Conservation (phyloP, 2,888 invertebrate genomes). For the Agrypnus murinus region DNA sequence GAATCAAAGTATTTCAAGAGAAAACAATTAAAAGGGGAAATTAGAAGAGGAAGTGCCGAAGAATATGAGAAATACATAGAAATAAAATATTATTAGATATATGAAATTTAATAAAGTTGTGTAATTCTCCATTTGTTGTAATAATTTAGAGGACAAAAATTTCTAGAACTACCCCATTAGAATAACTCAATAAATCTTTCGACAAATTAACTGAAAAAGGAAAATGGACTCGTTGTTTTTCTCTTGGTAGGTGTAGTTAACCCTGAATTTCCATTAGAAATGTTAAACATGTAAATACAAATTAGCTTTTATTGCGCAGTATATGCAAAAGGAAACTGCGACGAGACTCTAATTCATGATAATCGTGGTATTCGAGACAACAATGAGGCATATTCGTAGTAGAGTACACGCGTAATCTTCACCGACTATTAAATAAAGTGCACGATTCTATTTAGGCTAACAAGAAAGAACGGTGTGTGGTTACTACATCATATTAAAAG, state of each 20-base stretch:
- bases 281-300: background rate
- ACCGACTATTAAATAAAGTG: slow-evolving; percentile 19
- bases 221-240: too few species aligned
- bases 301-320: slow-evolving; percentile 28
- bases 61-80: too few species aligned
- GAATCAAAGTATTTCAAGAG: slow-evolving; percentile 28
- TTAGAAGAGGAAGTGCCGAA: background rate
- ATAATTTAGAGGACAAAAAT: too few species aligned
- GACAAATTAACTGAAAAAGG: too few species aligned
- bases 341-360: slow-evolving; percentile 22
- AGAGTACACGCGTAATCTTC: slow-evolving; percentile 25
- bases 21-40: slow-evolving; percentile 22
- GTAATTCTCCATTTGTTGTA: too few species aligned
- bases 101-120: too few species aligned
- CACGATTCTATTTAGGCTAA: slow-evolving; percentile 27
- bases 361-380: slow-evolving; percentile 20
- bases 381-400: slow-evolving; percentile 19
- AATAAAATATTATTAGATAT: too few species aligned
- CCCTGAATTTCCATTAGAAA: slow-evolving; percentile 25
- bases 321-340: slow-evolving; percentile 33
- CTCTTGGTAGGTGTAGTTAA: background rate
- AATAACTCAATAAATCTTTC: too few species aligned
- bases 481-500: slow-evolving; percentile 5
- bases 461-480: slow-evolving; percentile 17
- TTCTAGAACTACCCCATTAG: too few species aligned